These are phyloP conservation scores for Enteromius anoplus DNA, from an alignment of 2,797 vertebrate genomes.

Conservation along the genomic window DNA sequence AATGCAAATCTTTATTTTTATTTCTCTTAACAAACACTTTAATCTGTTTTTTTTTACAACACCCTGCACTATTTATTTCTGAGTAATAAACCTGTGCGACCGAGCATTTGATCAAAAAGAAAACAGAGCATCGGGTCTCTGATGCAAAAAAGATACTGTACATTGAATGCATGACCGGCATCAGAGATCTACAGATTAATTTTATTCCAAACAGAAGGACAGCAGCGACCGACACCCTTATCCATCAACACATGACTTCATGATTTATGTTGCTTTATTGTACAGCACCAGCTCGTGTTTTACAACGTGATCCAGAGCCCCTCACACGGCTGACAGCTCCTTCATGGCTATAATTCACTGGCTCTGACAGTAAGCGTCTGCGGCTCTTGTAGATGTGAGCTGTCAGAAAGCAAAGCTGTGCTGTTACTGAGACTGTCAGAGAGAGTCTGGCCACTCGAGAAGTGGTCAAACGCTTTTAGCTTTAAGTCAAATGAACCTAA, in stretches of 20 bases:
- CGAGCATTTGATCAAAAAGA: neutral
- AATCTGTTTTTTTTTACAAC: neutral
- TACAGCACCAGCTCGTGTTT: neutral
- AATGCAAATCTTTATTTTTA: neutral
- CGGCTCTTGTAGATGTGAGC: constrained; percentile 18
- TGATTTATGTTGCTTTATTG: constrained; percentile 1
- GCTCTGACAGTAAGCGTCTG: constrained; percentile 19
- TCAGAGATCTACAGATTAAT: neutral
- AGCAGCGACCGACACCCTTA: neutral
- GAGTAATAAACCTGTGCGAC: neutral
- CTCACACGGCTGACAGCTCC: neutral
- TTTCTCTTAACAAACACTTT: neutral
- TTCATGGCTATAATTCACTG: constrained; percentile 20
- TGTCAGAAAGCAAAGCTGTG: constrained; percentile 25
- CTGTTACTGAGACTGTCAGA: neutral
- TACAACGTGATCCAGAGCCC: neutral
- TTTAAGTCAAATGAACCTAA: constrained; percentile 17
- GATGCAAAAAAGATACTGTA: neutral
- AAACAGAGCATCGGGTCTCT: neutral
- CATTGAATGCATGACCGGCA: neutral
- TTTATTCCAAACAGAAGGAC: neutral
- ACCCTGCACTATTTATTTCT: neutral
- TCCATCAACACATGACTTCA: constrained; percentile 1
- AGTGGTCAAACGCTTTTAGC: constrained; percentile 7
- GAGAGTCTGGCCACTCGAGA: neutral